Evolutionary conservation across 2,113 vertebrate genomes (phyloP), one percentile per base, ranked within the genome.

Genomic region (Myocastor coypus): DNA sequence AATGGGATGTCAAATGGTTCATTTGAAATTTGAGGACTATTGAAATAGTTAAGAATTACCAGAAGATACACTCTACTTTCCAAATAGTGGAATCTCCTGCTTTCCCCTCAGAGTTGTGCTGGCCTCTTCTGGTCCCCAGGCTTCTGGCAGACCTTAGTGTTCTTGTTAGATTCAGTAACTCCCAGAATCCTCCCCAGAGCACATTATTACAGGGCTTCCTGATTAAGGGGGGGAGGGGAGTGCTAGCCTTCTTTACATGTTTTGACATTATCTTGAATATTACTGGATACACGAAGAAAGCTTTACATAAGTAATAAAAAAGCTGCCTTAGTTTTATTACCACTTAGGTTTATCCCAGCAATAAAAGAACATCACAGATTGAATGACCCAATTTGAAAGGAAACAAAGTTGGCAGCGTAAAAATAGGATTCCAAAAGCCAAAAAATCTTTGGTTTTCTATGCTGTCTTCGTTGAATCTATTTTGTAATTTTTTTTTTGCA

Each of bases 191-290:
- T 97, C 42, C 89, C 92, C 94, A 92, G 69, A 68, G 9, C 28
- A 24, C 10, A 46, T 26, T 94, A 90, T 75, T 57, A 89, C 17
- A 90, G 9, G 42, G n/a, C 20, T 20, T 22, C 71, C 32, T 92
- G 57, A 88, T 95, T 57, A 17, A 94, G 69, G 37, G 94, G 34
- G 28, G 91, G 52, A 37, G 34, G 28, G 91, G 52, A 37, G 37
- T 52, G 20, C 52, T n/a, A 34, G 63, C 94, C 95, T 96, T 95
- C 20, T 20, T 83, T 96, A 82, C 12, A 52, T 87, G 3, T 95
- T 97, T 92, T 86, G 64, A 46, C 84, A 81, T 94, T 83, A 92
- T 94, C 78, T 90, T 87, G 16, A 50, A 87, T 71, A 84, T 80
- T 0, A 0, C 50, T 52, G 96, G 37, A 81, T 84, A 30, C 22